Base-by-base conservation (phyloP, 1,140 invertebrate genomes). In the Sarcophaga peregrina region DNA sequence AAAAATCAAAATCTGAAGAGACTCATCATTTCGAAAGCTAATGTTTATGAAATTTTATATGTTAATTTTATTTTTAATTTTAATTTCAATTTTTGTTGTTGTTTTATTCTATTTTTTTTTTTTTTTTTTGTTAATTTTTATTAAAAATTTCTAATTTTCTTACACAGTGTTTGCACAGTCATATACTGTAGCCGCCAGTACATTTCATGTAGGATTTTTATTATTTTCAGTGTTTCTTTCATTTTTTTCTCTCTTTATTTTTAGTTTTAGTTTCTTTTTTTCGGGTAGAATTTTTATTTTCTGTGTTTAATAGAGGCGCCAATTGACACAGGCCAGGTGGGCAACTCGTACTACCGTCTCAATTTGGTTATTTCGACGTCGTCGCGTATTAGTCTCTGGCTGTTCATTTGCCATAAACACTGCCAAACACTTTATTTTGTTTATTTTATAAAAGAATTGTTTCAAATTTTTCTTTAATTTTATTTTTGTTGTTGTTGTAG, bases 251-350 rank as follows among this genome's bases (percentile, higher is more conserved):
- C 25, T 37, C 4, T 37, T 4, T 37, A 2, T 37, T 37, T 37
- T 73, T 73, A n/a, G n/a, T n/a, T n/a, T n/a, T n/a, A n/a, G n/a
- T n/a, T n/a, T n/a, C n/a, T n/a, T 52, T 81, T 68, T 81, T 82
- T 72, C 46, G 45, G 68, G 20, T 48, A 80, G 45, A 74, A 80
- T 52, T 37, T 58, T 52, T 58, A 80, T 80, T 45, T 48, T 11
- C 73, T 68, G n/a, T 68, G n/a, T 68, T 68, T 68, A 68, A 74
- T 48, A 52, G 17, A 83, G 83, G 83, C 83, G 83, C 83, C 80
- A 83, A 83, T 83, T 83, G 83, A 83, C 80, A 83, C 48, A 83
- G 74, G 45, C 68, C 83, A 83, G 83, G 83, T 83, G 83, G 80
- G 50, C 25, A 37, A 37, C 25, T 37, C 25, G 4, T 74, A 68